A percentile compares a stretch with the other conserved stretches of the same genome.
phyloP scores from a whole-genome alignment of 2,888 invertebrate genomes.

The Apodemia hepburni region DNA sequence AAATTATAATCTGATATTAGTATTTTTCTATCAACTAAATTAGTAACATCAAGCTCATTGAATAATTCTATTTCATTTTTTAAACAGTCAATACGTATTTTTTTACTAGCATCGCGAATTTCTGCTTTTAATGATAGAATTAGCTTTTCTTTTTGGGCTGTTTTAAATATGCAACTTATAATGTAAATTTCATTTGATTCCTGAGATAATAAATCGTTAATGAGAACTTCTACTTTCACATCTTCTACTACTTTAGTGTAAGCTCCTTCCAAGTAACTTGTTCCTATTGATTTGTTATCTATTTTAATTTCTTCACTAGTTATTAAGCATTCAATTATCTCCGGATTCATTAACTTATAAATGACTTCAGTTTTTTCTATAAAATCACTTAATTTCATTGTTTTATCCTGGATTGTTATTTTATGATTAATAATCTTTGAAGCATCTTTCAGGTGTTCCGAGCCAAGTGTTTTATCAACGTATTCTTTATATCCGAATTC shows the following conservation, averaged over 20 bases:
- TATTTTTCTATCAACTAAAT: neutral
- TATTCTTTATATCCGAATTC: neutral
- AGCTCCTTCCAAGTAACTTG: constrained; percentile 8
- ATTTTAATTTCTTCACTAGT: neutral
- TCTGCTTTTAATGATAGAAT: neutral
- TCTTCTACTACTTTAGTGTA: constrained; percentile 5
- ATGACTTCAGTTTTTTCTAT: neutral
- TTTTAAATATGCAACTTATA: neutral
- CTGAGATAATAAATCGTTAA: neutral
- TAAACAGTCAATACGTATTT: neutral
- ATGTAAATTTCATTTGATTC: neutral
- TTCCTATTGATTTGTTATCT: neutral
- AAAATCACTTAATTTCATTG: neutral
- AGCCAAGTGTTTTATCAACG: neutral
- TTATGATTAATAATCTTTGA: neutral
- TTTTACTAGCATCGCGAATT: neutral
- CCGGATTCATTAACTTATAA: neutral
- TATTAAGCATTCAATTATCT: neutral
- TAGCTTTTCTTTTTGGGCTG: neutral
- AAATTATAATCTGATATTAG: constrained; percentile 1
- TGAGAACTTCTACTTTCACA: neutral
- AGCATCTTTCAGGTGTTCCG: neutral
- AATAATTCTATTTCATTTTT: neutral
- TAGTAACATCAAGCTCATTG: neutral
- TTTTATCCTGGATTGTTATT: neutral